Percentiles rank a stretch among this genome's conserved stretches.
These are phyloP conservation scores for Heteropelma amictum DNA, from an alignment of 2,888 invertebrate species.

Conservation along the genomic window DNA sequence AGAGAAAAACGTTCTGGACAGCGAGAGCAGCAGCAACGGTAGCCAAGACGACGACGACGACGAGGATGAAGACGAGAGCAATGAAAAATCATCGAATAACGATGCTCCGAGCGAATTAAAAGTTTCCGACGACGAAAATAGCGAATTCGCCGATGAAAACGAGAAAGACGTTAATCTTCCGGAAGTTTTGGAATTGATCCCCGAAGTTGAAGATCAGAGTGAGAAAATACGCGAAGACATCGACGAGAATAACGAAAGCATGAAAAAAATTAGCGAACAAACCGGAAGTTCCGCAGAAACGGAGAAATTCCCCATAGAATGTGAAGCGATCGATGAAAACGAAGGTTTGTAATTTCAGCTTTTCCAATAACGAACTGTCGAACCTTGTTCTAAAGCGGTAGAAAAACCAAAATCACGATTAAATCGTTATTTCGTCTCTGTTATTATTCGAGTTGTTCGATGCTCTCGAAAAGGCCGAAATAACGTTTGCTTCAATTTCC, in stretches of 20 bases:
- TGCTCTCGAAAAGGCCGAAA: no score
- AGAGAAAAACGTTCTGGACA: constrained; percentile 42
- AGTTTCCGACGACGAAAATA: neutral
- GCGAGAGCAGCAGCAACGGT: constrained; percentile 35
- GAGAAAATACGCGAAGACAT: neutral
- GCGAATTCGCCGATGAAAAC: neutral
- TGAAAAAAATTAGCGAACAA: neutral
- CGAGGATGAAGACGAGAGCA: constrained; percentile 40
- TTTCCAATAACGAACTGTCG: no score
- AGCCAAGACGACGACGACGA: constrained; percentile 55
- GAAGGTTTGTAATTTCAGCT: no score
- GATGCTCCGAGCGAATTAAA: constrained; percentile 31
- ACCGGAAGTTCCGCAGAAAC: no score
- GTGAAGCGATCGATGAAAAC: no score
- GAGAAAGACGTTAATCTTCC: constrained; percentile 23
- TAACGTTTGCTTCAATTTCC: no score
- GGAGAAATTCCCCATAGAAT: no score
- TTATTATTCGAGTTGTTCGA: no score
- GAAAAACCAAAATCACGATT: no score
- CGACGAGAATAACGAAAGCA: neutral
- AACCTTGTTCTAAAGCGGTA: no score
- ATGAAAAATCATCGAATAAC: no score
- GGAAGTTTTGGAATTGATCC: neutral
- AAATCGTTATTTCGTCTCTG: no score
- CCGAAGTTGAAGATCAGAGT: neutral